phyloP scores from a whole-genome alignment of 2,113 vertebrate genomes.

The Elanoides forficatus region DNA sequence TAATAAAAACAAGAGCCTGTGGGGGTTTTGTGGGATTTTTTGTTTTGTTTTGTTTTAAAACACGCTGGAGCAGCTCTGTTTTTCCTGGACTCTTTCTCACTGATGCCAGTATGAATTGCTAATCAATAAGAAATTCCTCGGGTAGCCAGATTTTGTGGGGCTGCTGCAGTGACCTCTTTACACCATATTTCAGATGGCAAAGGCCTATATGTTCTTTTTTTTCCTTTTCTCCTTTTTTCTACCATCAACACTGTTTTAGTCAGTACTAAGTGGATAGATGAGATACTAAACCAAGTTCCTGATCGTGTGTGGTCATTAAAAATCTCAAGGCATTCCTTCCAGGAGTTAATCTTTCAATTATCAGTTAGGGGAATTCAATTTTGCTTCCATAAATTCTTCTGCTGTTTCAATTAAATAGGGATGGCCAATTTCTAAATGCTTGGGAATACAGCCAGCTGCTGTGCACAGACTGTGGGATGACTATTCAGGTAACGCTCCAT shows the following conservation, averaged over 20 bases:
- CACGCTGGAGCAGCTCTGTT: not conserved
- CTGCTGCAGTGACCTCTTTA: not conserved
- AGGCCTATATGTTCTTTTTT: not conserved
- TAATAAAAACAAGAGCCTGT: slow-evolving; percentile 12
- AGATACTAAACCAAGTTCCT: not conserved
- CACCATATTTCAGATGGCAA: not conserved
- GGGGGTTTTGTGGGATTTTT: not conserved
- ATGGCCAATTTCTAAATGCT: slow-evolving; percentile 22
- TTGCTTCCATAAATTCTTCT: slow-evolving; percentile 20
- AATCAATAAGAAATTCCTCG: not conserved
- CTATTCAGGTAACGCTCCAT: not conserved
- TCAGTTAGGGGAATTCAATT: slow-evolving; percentile 21
- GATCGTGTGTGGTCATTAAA: not conserved
- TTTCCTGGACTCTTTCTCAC: slow-evolving; percentile 13
- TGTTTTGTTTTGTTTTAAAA: slow-evolving; percentile 20
- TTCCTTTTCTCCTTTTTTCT: not conserved
- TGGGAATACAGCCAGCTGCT: slow-evolving; percentile 22
- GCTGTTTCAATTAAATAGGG: slow-evolving; percentile 28
- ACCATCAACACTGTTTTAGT: not conserved
- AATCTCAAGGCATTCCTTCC: slow-evolving; percentile 11
- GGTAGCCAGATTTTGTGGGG: not conserved
- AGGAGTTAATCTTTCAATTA: slow-evolving; percentile 35
- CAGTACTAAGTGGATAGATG: not conserved
- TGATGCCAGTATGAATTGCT: slow-evolving; percentile 5
- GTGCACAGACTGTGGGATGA: not conserved